phyloP scores from a whole-genome alignment of 2,797 vertebrate genomes.

The Columba guinea region DNA sequence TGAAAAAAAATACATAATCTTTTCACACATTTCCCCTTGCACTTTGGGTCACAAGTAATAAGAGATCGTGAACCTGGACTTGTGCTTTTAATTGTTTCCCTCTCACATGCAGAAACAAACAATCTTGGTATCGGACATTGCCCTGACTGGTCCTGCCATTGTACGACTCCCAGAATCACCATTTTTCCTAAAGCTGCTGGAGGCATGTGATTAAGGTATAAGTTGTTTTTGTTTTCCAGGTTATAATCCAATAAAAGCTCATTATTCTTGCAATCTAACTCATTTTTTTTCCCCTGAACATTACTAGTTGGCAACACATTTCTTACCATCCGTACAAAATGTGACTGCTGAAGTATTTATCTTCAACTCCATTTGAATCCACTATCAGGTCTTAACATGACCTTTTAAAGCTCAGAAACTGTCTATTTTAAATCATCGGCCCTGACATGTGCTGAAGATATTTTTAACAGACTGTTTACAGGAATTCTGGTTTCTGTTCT shows the following conservation, averaged over 20 bases:
- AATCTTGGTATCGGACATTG: rapidly evolving
- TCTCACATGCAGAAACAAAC: background rate
- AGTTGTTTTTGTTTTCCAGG: background rate
- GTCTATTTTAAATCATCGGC: slow-evolving; percentile 35
- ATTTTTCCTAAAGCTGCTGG: background rate
- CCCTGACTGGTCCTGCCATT: background rate
- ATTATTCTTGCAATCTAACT: slow-evolving; percentile 29
- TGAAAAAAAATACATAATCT: background rate
- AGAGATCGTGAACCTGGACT: too few species aligned
- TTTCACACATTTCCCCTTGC: background rate
- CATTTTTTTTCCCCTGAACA: background rate
- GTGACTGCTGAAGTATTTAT: slow-evolving; percentile 16
- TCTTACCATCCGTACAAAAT: slow-evolving; percentile 28
- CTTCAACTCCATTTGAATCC: background rate
- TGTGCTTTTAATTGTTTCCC: background rate
- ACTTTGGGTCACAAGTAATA: background rate
- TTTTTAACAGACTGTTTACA: slow-evolving; percentile 68
- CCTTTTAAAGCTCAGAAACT: slow-evolving; percentile 23
- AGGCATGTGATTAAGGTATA: background rate
- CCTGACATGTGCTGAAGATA: slow-evolving; percentile 35
- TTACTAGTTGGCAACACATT: slow-evolving; percentile 15
- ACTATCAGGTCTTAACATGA: background rate
- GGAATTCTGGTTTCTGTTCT: slow-evolving; percentile 69
- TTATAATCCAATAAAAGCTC: slow-evolving; percentile 15
- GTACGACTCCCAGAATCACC: background rate